Base-by-base conservation (phyloP, 2,888 invertebrate species). In the Oscheius myriophilus region DNA sequence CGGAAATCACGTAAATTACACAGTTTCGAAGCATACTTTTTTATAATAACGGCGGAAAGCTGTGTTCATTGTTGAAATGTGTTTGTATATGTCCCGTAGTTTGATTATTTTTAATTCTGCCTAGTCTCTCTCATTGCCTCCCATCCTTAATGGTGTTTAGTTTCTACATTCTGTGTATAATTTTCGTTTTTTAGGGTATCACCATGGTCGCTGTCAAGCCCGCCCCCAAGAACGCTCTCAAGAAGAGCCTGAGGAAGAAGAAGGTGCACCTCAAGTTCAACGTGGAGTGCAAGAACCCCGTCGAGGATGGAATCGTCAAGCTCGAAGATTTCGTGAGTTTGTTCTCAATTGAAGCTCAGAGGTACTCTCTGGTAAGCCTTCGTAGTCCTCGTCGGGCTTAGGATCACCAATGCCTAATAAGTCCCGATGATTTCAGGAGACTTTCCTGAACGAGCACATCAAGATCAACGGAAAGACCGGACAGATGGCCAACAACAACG, bases 301-400 rank as follows among this genome's bases (percentile, higher is more conserved):
- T 96, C 42, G 98, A 99, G 88, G 98, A 99, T 89, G 96, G 95
- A 88, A 96, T 99, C 88, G 92, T 99, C 91, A 96, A 97, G 90
- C 93, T 95, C 72, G 92, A 91, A 39, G 95, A 94, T 89, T 98
- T 98, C 88, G 94, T 94, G 91, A 92, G 94, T 92, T 71, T 14
- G 9, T 18, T 25, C 16, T 16, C 23, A 21, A 25, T 58, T 43
- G 18, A 11, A 54, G 21, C 26, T 54, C 12, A 33, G 33, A 33
- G 12, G 25, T 54, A 12, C 26, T 25, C 54, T 54, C 12, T 26
- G 25, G 26, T 26, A 9, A 11, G 21, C 14, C 33, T 12, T 54
- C 33, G n/a, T 26, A 26, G 16, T 25, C n/a, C 23, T 33, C 33
- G 54, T 46, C 67, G 72, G 82, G 80, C 79, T 64, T 80, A 82